Evolutionary conservation across 2,888 invertebrate genomes (phyloP).

Genomic region (Leptogaster cylindrica): DNA sequence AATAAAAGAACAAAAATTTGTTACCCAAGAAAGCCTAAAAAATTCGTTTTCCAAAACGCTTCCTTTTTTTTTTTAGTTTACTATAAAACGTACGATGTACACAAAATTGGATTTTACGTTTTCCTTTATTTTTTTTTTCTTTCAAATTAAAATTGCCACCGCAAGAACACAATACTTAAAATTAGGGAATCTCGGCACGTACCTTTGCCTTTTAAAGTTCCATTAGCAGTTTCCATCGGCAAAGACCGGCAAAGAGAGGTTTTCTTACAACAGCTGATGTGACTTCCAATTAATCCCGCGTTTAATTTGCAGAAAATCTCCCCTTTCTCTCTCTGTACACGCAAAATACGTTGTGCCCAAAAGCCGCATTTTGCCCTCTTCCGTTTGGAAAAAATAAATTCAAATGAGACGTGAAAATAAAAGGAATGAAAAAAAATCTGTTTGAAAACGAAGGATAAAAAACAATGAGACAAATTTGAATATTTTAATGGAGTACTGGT

Average conservation of each 20-base stretch:
- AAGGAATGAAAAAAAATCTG: no score
- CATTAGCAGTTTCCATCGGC: conserved; percentile 33
- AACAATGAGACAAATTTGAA: conserved; percentile 14
- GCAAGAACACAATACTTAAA: conserved; percentile 27
- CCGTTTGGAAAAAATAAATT: not conserved
- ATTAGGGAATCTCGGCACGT: conserved; percentile 35
- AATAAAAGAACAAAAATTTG: not conserved
- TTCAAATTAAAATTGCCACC: conserved; percentile 23
- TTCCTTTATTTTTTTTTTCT: no score
- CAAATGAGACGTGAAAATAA: conserved; percentile 12
- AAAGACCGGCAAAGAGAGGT: conserved; percentile 13
- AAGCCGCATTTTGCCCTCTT: no score
- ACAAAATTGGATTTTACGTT: conserved; percentile 11
- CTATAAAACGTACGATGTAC: conserved; percentile 1
- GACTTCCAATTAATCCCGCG: conserved; percentile 36
- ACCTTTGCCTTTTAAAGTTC: conserved; percentile 38
- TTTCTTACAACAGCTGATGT: conserved; percentile 37
- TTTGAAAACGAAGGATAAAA: no score
- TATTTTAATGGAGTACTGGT: conserved; percentile 2
- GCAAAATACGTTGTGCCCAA: no score
- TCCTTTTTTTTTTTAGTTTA: no score
- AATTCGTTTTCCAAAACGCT: not conserved
- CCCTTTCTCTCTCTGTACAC: no score
- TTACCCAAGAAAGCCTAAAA: not conserved
- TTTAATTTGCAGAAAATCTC: not conserved